Conservation (phyloP, 64 coral and sea anemone genomes). For the Actinia equina region DNA sequence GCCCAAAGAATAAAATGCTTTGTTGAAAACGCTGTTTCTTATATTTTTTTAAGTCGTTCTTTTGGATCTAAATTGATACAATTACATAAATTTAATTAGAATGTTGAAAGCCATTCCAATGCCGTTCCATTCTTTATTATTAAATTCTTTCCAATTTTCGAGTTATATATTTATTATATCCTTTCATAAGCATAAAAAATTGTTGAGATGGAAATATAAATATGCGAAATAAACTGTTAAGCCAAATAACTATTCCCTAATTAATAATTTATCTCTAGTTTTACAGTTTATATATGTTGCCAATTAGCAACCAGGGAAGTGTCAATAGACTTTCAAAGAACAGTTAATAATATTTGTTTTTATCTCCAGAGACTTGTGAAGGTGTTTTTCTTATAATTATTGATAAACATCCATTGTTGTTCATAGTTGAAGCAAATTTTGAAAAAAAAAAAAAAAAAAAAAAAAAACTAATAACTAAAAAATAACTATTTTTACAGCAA, state of each 20-base stretch:
- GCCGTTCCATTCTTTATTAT: not conserved
- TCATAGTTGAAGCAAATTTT: not conserved
- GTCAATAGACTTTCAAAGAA: not conserved
- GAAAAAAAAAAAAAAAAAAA: too few relatives aligned
- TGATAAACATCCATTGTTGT: not conserved
- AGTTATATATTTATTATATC: not conserved
- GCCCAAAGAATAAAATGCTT: not conserved
- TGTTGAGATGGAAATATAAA: not conserved
- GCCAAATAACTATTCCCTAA: not conserved
- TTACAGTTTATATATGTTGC: not conserved
- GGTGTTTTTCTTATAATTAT: not conserved
- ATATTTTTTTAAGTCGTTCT: not conserved
- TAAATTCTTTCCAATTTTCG: not conserved
- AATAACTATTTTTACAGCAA: conserved; percentile 11
- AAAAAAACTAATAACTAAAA: too few relatives aligned
- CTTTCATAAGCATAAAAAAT: not conserved
- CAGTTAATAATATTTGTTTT: not conserved
- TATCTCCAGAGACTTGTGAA: not conserved
- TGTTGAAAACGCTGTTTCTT: not conserved
- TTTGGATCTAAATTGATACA: not conserved
- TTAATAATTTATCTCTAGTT: not conserved
- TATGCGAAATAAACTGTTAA: not conserved
- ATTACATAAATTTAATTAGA: too few relatives aligned
- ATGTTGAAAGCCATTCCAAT: not conserved
- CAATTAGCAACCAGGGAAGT: not conserved